A percentile compares a stretch with the other conserved stretches of the same genome.
Conservation (phyloP, 1,140 invertebrate genomes). For the Drosophila virilis region DNA sequence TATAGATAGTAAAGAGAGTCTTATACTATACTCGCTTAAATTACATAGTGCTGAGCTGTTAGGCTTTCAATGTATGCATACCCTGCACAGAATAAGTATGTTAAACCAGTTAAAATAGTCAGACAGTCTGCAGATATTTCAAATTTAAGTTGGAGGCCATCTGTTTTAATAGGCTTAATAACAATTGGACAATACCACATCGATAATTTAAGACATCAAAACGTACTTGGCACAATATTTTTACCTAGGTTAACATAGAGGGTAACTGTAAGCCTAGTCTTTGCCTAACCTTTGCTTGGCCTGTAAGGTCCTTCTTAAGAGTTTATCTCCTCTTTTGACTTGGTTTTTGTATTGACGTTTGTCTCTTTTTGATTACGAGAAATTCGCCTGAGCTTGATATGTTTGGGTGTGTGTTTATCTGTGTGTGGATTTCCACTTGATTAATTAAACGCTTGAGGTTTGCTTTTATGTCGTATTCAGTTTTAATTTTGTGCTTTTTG, state of each 20-base stretch:
- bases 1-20: constrained; percentile 17
- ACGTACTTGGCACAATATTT: too few relatives aligned
- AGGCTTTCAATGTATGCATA: constrained; percentile 15
- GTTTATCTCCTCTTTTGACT: constrained; percentile 24
- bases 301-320: constrained; percentile 23
- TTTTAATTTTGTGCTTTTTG: constrained; percentile 51
- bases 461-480: constrained; percentile 39
- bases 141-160: too few relatives aligned
- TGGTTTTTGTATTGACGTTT: constrained; percentile 45
- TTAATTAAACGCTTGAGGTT: constrained; percentile 63
- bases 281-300: constrained; percentile 26
- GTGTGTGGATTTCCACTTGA: constrained; percentile 63
- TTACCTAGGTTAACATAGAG: background rate
- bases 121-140: too few relatives aligned
- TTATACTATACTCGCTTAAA: constrained; percentile 26
- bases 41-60: constrained; percentile 46
- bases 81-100: background rate
- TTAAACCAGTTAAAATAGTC: too few relatives aligned
- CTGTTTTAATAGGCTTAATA: too few relatives aligned
- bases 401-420: background rate
- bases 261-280: background rate
- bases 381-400: constrained; percentile 44
- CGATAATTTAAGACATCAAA: too few relatives aligned
- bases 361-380: constrained; percentile 60
- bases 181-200: too few relatives aligned